Percentiles rank a stretch among this genome's conserved stretches.
phyloP scores from a whole-genome alignment of 2,888 invertebrate species.

The Calephelis perditalis region DNA sequence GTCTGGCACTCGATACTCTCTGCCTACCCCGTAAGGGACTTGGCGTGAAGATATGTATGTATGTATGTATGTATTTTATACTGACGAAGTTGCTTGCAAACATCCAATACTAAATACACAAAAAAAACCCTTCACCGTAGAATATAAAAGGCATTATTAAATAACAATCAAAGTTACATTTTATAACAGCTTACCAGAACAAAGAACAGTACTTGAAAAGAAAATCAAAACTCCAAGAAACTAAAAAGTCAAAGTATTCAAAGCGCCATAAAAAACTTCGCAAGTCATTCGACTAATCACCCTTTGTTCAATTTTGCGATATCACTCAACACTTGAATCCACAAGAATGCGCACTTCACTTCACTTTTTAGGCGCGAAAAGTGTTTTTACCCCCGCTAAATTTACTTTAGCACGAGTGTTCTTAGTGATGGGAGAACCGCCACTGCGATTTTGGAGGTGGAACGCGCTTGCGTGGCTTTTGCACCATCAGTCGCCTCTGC shows the following conservation, averaged over 20 bases:
- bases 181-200: conserved; percentile 7
- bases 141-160: background rate
- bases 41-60: too few relatives aligned
- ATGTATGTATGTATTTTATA: too few relatives aligned
- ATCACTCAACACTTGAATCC: conserved; percentile 37
- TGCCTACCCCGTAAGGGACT: too few relatives aligned
- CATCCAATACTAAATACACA: too few relatives aligned
- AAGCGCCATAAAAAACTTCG: conserved; percentile 25
- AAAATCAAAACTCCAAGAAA: conserved; percentile 9
- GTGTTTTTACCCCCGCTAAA: conserved; percentile 7
- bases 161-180: background rate
- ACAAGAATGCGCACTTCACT: conserved; percentile 31
- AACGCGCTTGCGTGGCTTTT: conserved; percentile 69
- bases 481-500: conserved; percentile 55
- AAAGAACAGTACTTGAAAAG: background rate
- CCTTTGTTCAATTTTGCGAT: conserved; percentile 29
- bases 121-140: too few relatives aligned
- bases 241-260: conserved; percentile 12
- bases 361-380: conserved; percentile 22
- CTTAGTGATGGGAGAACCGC: conserved; percentile 50
- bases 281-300: conserved; percentile 35
- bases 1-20: too few relatives aligned
- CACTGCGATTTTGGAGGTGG: conserved; percentile 57
- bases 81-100: too few relatives aligned
- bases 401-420: conserved; percentile 39